Conservation (phyloP, 2,888 invertebrate genomes). For the Melanostoma mellinum region DNA sequence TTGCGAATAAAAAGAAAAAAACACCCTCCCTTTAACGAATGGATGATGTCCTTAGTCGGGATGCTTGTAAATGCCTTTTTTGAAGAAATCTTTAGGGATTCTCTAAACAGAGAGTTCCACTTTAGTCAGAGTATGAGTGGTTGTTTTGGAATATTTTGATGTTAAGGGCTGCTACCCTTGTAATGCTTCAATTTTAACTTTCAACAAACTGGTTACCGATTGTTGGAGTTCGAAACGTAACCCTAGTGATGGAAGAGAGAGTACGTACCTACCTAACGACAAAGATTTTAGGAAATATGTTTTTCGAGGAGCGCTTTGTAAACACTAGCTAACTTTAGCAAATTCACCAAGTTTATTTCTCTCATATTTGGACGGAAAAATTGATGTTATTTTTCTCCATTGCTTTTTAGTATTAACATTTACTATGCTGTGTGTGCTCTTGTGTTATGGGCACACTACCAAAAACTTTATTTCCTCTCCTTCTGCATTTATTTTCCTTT, state of each 20-base stretch:
- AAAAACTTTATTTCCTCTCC: neutral
- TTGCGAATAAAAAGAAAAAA: conserved; percentile 7
- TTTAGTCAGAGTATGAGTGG: neutral
- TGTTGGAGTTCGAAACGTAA: neutral
- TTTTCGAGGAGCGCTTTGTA: neutral
- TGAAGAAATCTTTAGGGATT: neutral
- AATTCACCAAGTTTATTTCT: neutral
- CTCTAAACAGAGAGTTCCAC: neutral
- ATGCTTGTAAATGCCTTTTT: neutral
- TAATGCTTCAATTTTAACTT: neutral
- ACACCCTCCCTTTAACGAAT: neutral
- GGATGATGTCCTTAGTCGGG: neutral
- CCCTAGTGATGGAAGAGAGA: neutral
- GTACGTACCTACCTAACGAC: neutral
- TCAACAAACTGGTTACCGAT: conserved; percentile 5
- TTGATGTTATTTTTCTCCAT: neutral
- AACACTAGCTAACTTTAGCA: neutral
- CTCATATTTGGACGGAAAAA: neutral
- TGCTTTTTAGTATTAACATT: too few relatives aligned
- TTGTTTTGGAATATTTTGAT: neutral
- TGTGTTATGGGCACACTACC: neutral
- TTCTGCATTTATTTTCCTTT: neutral
- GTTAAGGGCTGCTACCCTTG: neutral
- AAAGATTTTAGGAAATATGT: neutral
- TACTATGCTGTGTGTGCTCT: neutral